Evolutionary conservation across 2,888 invertebrate species (phyloP).

Genomic region (Dendrolimus pini): DNA sequence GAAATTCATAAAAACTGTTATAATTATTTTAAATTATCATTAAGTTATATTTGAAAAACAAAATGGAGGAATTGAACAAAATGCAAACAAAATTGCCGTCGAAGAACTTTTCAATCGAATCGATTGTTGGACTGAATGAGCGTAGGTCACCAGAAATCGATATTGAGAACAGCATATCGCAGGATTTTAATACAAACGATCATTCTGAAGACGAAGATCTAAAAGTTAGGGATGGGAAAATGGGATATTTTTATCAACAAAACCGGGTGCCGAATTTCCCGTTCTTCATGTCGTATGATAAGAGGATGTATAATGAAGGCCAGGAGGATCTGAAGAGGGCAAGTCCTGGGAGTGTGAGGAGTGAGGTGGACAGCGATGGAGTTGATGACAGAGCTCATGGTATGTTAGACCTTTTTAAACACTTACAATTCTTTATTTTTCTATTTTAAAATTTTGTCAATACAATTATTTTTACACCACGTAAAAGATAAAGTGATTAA

Average conservation of each 20-base stretch:
- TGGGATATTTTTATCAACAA: constrained; percentile 65
- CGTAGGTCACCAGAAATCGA: constrained; percentile 64
- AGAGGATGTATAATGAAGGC: constrained; percentile 42
- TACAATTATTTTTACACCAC: too few species aligned
- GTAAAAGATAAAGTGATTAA: constrained; percentile 18
- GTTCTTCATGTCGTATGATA: constrained; percentile 68
- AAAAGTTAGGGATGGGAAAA: constrained; percentile 53
- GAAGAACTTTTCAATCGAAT: constrained; percentile 80
- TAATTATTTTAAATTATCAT: neutral
- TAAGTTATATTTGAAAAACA: neutral
- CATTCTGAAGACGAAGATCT: constrained; percentile 59
- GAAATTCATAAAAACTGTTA: neutral
- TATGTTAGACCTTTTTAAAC: constrained; percentile 11
- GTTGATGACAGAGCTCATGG: constrained; percentile 63
- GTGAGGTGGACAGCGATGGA: constrained; percentile 66
- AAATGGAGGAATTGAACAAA: constrained; percentile 64
- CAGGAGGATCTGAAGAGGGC: constrained; percentile 60
- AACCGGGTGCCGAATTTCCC: constrained; percentile 65
- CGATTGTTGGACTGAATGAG: constrained; percentile 69
- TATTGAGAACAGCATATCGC: constrained; percentile 59
- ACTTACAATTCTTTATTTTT: too few species aligned
- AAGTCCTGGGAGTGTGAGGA: constrained; percentile 62
- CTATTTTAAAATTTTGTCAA: too few species aligned
- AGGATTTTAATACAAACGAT: constrained; percentile 44
- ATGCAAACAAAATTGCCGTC: constrained; percentile 69